Evolutionary conservation across 2,113 vertebrate genomes (phyloP).

Genomic region (Halichoeres trimaculatus): DNA sequence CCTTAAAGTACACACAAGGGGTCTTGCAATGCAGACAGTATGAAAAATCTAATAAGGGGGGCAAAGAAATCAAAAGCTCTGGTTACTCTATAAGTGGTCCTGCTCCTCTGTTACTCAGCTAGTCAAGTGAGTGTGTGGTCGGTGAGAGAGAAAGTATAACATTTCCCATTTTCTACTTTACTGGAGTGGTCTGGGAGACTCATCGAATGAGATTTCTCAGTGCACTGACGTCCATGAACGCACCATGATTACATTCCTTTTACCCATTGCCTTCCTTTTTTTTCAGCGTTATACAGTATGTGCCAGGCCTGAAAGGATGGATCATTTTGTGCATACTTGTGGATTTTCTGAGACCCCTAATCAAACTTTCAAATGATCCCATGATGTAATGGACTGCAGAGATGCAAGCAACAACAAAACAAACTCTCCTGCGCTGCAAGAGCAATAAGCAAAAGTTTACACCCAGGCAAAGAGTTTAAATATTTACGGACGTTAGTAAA

Average conservation of each 20-base stretch:
- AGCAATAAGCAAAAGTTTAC: constrained; percentile 75
- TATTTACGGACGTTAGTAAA: constrained; percentile 76
- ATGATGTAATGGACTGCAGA: constrained; percentile 69
- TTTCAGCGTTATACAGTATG: constrained; percentile 13
- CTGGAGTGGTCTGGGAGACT: constrained; percentile 61
- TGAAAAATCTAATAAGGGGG: constrained; percentile 6
- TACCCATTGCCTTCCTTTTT: constrained; percentile 43
- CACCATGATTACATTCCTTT: constrained; percentile 72
- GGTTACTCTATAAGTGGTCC: constrained; percentile 58
- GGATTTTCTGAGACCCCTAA: constrained; percentile 78
- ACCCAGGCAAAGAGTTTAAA: constrained; percentile 74
- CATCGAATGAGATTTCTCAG: constrained; percentile 56
- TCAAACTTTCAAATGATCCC: constrained; percentile 78
- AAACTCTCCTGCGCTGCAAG: constrained; percentile 31
- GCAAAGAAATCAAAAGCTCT: constrained; percentile 51
- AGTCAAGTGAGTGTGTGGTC: constrained; percentile 62
- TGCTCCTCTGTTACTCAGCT: constrained; percentile 47
- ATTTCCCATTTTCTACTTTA: constrained; percentile 67
- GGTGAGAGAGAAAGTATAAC: constrained; percentile 69
- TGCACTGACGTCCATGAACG: constrained; percentile 47
- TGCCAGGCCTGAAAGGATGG: constrained; percentile 51
- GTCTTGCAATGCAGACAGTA: constrained; percentile 32
- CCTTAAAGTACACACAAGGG: constrained; percentile 23
- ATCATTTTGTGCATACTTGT: constrained; percentile 71
- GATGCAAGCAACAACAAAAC: constrained; percentile 66